Evolutionary conservation across 2,113 vertebrate genomes (phyloP), one percentile per base, ranked within the genome.

Genomic region (Myiagra hebetior): DNA sequence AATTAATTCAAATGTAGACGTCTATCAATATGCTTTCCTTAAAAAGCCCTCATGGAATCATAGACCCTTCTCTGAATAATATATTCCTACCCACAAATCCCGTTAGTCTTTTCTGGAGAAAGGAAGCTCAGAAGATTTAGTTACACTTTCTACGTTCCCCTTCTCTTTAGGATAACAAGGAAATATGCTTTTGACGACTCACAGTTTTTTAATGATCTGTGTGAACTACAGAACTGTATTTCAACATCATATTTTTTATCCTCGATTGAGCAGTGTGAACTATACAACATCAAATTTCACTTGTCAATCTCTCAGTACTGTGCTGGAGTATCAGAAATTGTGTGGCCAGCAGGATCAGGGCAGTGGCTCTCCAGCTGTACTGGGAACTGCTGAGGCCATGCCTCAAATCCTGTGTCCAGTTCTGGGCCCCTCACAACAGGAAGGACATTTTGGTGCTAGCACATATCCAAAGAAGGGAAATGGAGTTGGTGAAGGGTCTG

Each of bases 51-150:
- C 52, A 84, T 59, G 47, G 64, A 97, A 93, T 95, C 83, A 96
- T 76, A 94, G 88, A 89, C 18, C 63, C 69, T 93, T 97, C 80
- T 95, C 89, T 46, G 94, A 95, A 91, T 97, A 98, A 97, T 96
- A 60, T 86, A 96, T 95, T 97, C 94, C 78, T 95, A 94, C 87
- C 81, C 70, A 95, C 92, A 96, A 96, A 97, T 90, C 47, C 91
- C 97, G 90, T 93, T 91, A 95, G 77, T 95, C 86, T 97, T 97
- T 96, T 94, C 93, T 96, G 80, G 47, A 97, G 89, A 97, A 96
- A 96, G 62, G 87, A 82, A 97, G 20, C 89, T 89, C 88, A 93
- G 52, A 35, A 97, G 92, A 94, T 94, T 95, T 96, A 95, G 52
- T 60, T 86, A 33, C 60, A 56, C 46, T 93, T 90, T 85, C 85